Base-by-base conservation (phyloP, 37 sponge, comb jelly and placozoan genomes). In the Eunapius fragilis region DNA sequence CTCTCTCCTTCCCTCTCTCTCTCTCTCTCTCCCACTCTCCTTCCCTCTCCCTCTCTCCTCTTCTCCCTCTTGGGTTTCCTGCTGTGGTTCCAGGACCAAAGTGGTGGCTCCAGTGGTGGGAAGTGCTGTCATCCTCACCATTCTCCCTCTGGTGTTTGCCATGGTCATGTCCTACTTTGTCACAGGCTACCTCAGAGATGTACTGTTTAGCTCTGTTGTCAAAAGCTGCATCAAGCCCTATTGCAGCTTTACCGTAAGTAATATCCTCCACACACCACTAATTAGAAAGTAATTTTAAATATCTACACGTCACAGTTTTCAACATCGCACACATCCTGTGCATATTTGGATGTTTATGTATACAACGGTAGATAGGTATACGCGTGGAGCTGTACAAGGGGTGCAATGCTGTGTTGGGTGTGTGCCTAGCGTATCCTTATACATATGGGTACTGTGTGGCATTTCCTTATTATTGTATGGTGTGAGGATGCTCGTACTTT, bases 131-230 rank as follows among this genome's bases (percentile, higher is more conserved):
- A 31, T 85, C 13, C 31, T 86, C 33, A 85, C 89, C 14, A 0
- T 91, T 3, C 25, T 91, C 36, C 94, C 94, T 27, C 73, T 93
- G 34, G 30, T 89, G 10, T 41, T 89, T 2, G 71, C 77, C 49
- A 82, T 84, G 68, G 75, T 90, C 25, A 34, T 90, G 78, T 75
- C 85, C 67, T 86, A 89, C 81, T 93, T 82, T 72, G 82, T 89
- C 74, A 93, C 94, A 72, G 94, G 94, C 47, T 93, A 93, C 81
- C 89, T 93, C 49, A 37, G 94, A 68, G 94, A 93, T 31, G 82
- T 86, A 37, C 78, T 93, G 73, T 89, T 86, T 30, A 74, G 87
- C 7, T 25, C 68, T 34, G 24, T 24, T 23, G 70, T 93, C 28
- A 93, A 89, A 69, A 58, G 41, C 17, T 93, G 86, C 76, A 80